A percentile compares a stretch with the other conserved stretches of the same genome.
Evolutionary conservation across 2,797 vertebrate genomes (phyloP).

Genomic region (Hemitrygon akajei): DNA sequence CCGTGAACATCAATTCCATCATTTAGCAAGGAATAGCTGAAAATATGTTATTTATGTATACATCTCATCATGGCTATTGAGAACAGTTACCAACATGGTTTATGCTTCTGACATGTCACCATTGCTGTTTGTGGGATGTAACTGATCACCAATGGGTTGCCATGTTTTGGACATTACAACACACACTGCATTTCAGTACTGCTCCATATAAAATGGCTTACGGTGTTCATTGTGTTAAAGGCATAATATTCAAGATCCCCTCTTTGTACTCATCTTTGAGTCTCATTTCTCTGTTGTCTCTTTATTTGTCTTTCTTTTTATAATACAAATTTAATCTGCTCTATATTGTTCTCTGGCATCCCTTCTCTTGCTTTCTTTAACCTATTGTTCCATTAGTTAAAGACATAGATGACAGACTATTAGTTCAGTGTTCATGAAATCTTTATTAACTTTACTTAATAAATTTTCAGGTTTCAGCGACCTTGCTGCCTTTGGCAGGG

Average conservation of each 20-base stretch:
- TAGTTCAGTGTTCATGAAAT: too few relatives aligned
- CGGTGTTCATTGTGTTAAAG: too few relatives aligned
- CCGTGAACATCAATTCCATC: neutral
- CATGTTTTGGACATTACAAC: too few relatives aligned
- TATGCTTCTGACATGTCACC: neutral
- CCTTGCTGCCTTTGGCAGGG: too few relatives aligned
- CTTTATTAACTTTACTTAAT: too few relatives aligned
- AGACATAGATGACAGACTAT: too few relatives aligned
- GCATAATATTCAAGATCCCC: too few relatives aligned
- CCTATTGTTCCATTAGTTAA: neutral
- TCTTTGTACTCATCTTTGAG: neutral
- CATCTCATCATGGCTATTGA: neutral
- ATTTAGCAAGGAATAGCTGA: neutral
- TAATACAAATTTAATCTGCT: neutral
- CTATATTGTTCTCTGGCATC: neutral
- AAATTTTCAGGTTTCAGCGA: too few relatives aligned
- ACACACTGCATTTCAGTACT: too few relatives aligned
- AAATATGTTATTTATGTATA: neutral
- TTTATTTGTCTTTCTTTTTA: neutral
- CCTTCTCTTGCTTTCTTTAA: neutral
- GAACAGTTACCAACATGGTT: neutral
- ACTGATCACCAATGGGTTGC: too few relatives aligned
- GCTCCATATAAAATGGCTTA: too few relatives aligned
- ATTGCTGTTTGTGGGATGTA: neutral
- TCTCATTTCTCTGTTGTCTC: neutral